Evolutionary conservation across 2,113 vertebrate genomes (phyloP), one percentile per base, ranked within the genome.

Genomic region (Ciconia stormi): DNA sequence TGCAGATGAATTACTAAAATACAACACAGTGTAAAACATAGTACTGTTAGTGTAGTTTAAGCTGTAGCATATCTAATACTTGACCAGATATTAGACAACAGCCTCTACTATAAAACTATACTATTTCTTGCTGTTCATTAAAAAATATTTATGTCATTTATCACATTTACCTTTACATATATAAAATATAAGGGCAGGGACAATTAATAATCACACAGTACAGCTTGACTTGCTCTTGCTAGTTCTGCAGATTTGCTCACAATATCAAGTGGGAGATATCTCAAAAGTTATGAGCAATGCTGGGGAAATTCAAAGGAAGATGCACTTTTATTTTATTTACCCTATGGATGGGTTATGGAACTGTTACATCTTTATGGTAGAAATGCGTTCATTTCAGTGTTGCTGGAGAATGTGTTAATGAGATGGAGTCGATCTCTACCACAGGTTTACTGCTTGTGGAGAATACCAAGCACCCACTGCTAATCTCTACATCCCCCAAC

Each of bases 1-100:
- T 42, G 84, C 27, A 83, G 32, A 26, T 86, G 23, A 91, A 77
- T 79, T 71, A 89, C 38, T n/a, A 96, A 95, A 44, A 92, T 77
- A 56, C 62, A 97, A 56, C 25, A 82, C 9, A 47, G 26, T 83
- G 16, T 30, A 80, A 56, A 83, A 80, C 8, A 42, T 53, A 27
- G 17, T 19, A 59, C 34, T 53, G 5, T 12, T 84, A 52, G 6
- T 70, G 44, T 29, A 58, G 0, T 5, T 47, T 21, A 82, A 72
- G 44, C 73, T 9, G 7, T 2, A 87, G 34, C 18, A 18, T 26
- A 82, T 42, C 18, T 55, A 87, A 67, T 17, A 56, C 3, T 30
- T 77, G 58, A 58, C 14, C 29, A 91, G n/a, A 16, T 58, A 85
- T 19, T 14, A 66, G 30, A 85, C 58, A 87, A 82, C 9, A 84